Percentiles rank a stretch among this genome's conserved stretches.
Evolutionary conservation across 2,888 invertebrate species (phyloP).

Genomic region (Harpalus rubripes): DNA sequence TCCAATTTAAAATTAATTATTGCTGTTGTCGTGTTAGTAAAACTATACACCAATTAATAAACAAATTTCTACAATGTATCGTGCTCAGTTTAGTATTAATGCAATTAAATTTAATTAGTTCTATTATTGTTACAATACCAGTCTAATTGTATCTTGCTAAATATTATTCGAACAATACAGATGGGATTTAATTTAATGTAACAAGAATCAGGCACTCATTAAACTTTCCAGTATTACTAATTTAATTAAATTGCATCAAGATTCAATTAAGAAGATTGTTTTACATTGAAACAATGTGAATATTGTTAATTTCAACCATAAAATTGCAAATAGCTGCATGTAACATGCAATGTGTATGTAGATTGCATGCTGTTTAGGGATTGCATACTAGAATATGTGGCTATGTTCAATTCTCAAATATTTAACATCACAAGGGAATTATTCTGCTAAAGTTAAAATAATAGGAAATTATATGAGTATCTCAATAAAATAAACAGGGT

Average conservation of each 20-base stretch:
- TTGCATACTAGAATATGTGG: background rate
- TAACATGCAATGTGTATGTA: background rate
- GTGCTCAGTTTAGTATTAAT: constrained; percentile 14
- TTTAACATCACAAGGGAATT: too few species aligned
- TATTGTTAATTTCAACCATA: background rate
- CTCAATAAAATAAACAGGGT: too few species aligned
- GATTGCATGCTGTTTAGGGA: background rate
- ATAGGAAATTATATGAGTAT: too few species aligned
- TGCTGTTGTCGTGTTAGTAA: background rate
- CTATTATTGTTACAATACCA: constrained; percentile 27
- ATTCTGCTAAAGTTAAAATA: too few species aligned
- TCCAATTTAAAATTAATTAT: constrained; percentile 1
- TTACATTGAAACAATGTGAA: background rate
- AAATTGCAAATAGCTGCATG: background rate
- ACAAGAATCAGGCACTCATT: constrained; percentile 26
- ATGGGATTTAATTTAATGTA: constrained; percentile 24
- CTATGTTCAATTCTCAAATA: background rate
- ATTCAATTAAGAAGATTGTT: background rate
- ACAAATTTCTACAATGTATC: constrained; percentile 5
- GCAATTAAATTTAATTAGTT: constrained; percentile 38
- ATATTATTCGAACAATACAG: constrained; percentile 25
- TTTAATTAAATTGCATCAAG: constrained; percentile 33
- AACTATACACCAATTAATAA: constrained; percentile 13
- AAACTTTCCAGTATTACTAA: constrained; percentile 18
- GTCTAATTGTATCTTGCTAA: constrained; percentile 30